Evolutionary conservation across 2,797 vertebrate species (phyloP).

Genomic region (Bradypodion ventrale): DNA sequence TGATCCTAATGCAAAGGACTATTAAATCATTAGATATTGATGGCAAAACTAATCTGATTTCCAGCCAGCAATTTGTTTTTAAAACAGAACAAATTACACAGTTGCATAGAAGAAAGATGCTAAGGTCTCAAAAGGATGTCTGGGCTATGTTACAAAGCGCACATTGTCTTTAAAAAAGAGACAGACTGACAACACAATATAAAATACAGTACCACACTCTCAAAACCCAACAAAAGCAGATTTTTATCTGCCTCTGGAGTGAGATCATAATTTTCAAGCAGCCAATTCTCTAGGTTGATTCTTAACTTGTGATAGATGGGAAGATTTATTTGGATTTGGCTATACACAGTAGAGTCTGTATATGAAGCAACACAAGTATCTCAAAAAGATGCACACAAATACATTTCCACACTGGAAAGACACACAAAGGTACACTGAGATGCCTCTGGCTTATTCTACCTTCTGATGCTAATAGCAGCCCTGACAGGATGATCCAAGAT

Average conservation of each 20-base stretch:
- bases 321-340: slow-evolving; percentile 32
- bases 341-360: slow-evolving; percentile 11
- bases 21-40: neutral
- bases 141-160: neutral
- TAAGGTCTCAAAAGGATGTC: neutral
- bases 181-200: neutral
- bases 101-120: slow-evolving; percentile 15
- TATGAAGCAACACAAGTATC: slow-evolving; percentile 34
- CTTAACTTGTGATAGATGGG: slow-evolving; percentile 24
- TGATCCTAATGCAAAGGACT: slow-evolving; percentile 3
- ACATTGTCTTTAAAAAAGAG: neutral
- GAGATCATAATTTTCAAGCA: slow-evolving; percentile 17
- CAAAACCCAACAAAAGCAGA: neutral
- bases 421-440: neutral
- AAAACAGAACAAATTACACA: neutral
- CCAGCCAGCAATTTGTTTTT: slow-evolving; percentile 26
- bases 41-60: slow-evolving; percentile 5
- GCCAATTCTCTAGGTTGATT: slow-evolving; percentile 37
- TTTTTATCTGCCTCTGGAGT: neutral
- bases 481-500: neutral
- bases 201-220: neutral
- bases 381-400: neutral
- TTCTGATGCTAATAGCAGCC: neutral
- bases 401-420: too few relatives aligned
- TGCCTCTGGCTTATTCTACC: neutral